phyloP scores from a whole-genome alignment of 1,140 invertebrate genomes.

The Drosophila lacteicornis region DNA sequence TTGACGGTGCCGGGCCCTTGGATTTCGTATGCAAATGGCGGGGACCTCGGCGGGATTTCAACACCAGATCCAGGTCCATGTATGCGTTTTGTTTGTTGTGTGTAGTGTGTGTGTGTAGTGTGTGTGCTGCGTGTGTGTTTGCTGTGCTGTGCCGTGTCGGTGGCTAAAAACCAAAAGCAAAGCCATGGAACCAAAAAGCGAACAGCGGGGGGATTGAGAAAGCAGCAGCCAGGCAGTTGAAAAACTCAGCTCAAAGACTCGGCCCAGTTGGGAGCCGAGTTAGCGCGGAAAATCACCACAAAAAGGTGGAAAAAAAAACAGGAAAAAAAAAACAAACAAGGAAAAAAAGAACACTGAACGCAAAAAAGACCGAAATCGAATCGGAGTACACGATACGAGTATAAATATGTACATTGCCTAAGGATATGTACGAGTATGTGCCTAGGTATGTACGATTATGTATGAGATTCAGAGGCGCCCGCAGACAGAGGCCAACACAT shows the following conservation, averaged over 20 bases:
- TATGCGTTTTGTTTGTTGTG: background rate
- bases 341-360: conserved; percentile 14
- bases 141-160: conserved; percentile 17
- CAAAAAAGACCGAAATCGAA: background rate
- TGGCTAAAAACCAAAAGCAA: conserved; percentile 61
- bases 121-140: conserved; percentile 3
- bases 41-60: conserved; percentile 18
- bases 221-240: conserved; percentile 67
- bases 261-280: conserved; percentile 20
- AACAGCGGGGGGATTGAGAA: conserved; percentile 36
- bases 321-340: conserved; percentile 8
- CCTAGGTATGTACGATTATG: conserved; percentile 33
- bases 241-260: conserved; percentile 34
- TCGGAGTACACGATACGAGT: conserved; percentile 25
- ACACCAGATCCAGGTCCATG: conserved; percentile 5
- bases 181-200: conserved; percentile 63
- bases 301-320: background rate
- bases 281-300: background rate
- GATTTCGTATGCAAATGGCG: conserved; percentile 65
- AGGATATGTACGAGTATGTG: conserved; percentile 34
- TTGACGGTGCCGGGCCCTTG: conserved; percentile 31
- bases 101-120: conserved; percentile 10
- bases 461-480: conserved; percentile 46
- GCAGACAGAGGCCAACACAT: conserved; percentile 59
- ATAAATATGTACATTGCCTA: conserved; percentile 43